Percentiles rank a stretch among this genome's conserved stretches.
Conservation (phyloP, 2,113 vertebrate species). For the Motacilla tschutschensis region DNA sequence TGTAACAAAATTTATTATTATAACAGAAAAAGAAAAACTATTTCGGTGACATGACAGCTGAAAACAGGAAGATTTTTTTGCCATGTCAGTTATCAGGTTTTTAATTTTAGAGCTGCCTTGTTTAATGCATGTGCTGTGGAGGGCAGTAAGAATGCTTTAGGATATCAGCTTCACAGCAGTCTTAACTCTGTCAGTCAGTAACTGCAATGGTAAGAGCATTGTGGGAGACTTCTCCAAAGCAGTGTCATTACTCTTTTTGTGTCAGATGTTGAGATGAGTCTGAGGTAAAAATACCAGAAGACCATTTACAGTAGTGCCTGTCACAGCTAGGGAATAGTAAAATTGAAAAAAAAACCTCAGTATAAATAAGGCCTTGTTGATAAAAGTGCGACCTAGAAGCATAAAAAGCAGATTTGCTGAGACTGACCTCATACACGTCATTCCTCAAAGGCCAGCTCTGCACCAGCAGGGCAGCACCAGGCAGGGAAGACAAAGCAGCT, state of each 20-base stretch:
- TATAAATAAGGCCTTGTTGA: conserved; percentile 38
- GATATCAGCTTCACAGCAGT: neutral
- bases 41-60: neutral
- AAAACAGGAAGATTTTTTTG: neutral
- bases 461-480: conserved; percentile 34
- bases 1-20: neutral
- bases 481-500: conserved; percentile 30
- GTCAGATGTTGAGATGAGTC: neutral
- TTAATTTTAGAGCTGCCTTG: neutral
- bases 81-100: neutral
- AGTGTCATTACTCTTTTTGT: neutral
- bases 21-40: neutral
- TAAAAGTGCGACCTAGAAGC: conserved; percentile 11
- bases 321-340: neutral
- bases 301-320: neutral
- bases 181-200: neutral
- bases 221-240: neutral
- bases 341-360: neutral
- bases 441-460: conserved; percentile 30
- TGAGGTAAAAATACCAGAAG: neutral
- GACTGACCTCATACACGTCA: conserved; percentile 4
- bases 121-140: neutral
- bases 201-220: neutral
- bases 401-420: conserved; percentile 44
- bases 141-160: neutral